Conservation (phyloP, 2,888 invertebrate species). For the Eupsilia transversa region DNA sequence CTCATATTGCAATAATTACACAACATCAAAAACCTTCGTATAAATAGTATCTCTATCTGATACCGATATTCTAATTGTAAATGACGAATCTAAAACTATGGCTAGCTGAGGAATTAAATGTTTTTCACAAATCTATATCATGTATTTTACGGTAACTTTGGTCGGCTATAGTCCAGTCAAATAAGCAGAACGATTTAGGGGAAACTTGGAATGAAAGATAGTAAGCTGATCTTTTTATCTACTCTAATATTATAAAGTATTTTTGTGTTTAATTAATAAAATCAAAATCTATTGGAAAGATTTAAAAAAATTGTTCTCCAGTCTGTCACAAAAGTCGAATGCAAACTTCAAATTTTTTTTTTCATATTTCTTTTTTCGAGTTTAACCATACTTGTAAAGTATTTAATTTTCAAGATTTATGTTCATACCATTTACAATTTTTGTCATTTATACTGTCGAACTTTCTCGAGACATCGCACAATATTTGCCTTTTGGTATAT, state of each 20-base stretch:
- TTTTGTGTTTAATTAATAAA: too few species aligned
- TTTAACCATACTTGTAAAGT: background rate
- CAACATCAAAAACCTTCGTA: conserved; percentile 8
- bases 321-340: background rate
- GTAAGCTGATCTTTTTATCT: too few species aligned
- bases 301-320: too few species aligned
- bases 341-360: too few species aligned
- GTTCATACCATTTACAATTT: background rate
- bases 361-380: background rate
- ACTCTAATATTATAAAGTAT: too few species aligned
- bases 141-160: background rate
- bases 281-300: too few species aligned
- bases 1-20: background rate
- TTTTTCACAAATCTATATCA: background rate
- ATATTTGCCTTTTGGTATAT: background rate
- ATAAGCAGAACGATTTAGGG: background rate
- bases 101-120: background rate
- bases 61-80: background rate
- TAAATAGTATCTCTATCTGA: conserved; percentile 4
- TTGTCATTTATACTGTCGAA: background rate
- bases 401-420: background rate
- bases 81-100: conserved; percentile 8
- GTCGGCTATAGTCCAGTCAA: background rate
- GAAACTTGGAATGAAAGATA: background rate
- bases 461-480: background rate